Evolutionary conservation across 2,888 invertebrate species (phyloP), one percentile per base, ranked within the genome.

Genomic region (Noctua janthe): DNA sequence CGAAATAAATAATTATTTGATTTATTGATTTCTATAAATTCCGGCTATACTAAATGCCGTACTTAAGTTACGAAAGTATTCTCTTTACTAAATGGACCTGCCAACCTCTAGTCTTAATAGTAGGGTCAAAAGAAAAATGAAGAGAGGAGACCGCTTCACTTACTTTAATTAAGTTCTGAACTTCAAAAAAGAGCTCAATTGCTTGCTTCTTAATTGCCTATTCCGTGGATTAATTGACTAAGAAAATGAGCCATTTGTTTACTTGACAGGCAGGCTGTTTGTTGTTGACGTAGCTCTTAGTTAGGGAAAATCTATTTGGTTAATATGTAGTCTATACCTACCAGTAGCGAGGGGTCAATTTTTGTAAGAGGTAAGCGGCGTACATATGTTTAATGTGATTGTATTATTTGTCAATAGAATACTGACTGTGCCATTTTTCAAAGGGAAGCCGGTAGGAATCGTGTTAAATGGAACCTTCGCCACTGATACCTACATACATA

Each of bases 151-250:
- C 39, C 54, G 69, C 64, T 79, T 76, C 67, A 83, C 39, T 87
- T 82, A 82, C 47, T 54, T 75, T 88, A 8, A 84, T 83, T 70
- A 81, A 76, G 71, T 67, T 71, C 23, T 72, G 71, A 81, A 75
- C 62, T 69, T 59, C 47, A 64, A 74, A 64, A 67, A 81, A 76
- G 71, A 71, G 66, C 43, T 73, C 59, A 29, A 29, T 29, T 29
- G 29, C 29, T 29, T 35, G 4, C 54, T 59, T 35, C 66, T 2
- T 75, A 85, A 81, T 83, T 71, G 78, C 54, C 67, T 73, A 49
- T 78, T 78, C 74, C 20, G 56, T 70, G 56, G 70, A 78, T 88
- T 79, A 83, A 89, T 88, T 81, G 74, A 54, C 64, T 70, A 71
- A 71, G 72, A 71, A 78, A 87, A 82, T 80, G 59, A 73, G 54